Evolutionary conservation across 1,140 invertebrate genomes (phyloP).

Genomic region (Littorina saxatilis): DNA sequence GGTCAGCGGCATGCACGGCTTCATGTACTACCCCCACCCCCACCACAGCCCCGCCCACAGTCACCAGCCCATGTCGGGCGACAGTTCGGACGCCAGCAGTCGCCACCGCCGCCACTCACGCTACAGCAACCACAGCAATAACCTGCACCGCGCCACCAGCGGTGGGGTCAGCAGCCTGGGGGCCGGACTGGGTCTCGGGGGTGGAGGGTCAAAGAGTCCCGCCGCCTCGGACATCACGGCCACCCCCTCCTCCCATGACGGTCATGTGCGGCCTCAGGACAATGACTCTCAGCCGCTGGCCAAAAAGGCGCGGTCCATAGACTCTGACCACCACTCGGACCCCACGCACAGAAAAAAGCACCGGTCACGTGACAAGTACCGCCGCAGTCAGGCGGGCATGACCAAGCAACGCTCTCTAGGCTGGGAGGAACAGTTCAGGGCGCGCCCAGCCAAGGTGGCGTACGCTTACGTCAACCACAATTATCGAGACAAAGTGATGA

Average conservation of each 20-base stretch:
- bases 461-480: slow-evolving; percentile 73
- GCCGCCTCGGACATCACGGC: slow-evolving; percentile 45
- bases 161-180: neutral
- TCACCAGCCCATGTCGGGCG: slow-evolving; percentile 50
- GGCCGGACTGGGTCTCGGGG: slow-evolving; percentile 12
- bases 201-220: slow-evolving; percentile 35
- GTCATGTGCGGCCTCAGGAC: slow-evolving; percentile 44
- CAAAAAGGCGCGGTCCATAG: slow-evolving; percentile 54
- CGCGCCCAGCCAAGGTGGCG: slow-evolving; percentile 57
- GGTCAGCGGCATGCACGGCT: slow-evolving; percentile 29
- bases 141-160: slow-evolving; percentile 34
- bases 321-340: slow-evolving; percentile 72
- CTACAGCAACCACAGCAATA: slow-evolving; percentile 40
- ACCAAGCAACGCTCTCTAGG: slow-evolving; percentile 65
- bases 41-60: slow-evolving; percentile 44
- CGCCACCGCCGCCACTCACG: slow-evolving; percentile 48
- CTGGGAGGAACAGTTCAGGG: slow-evolving; percentile 68
- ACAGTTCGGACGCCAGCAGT: slow-evolving; percentile 64
- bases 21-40: slow-evolving; percentile 33
- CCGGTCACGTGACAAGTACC: slow-evolving; percentile 53
- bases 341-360: slow-evolving; percentile 61
- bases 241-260: slow-evolving; percentile 27
- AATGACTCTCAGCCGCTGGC: slow-evolving; percentile 64
- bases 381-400: slow-evolving; percentile 49
- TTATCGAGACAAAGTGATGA: slow-evolving; percentile 65